phyloP scores from a whole-genome alignment of 2,888 invertebrate genomes.

The Drosophila falleni region DNA sequence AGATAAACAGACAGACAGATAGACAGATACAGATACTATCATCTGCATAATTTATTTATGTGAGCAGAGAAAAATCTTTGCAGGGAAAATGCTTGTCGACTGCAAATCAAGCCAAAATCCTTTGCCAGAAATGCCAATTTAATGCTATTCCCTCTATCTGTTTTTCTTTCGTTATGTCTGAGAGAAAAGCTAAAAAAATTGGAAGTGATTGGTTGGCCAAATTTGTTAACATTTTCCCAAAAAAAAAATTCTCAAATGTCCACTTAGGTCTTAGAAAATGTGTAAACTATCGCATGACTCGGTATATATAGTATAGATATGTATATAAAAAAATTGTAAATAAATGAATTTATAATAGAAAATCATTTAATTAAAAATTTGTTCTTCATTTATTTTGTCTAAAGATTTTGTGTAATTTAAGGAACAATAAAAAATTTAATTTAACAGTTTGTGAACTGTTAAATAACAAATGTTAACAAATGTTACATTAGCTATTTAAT shows the following conservation, averaged over 20 bases:
- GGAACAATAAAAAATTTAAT: too few relatives aligned
- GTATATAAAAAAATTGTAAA: too few relatives aligned
- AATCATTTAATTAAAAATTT: too few relatives aligned
- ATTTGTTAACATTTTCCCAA: neutral
- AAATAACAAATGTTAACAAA: too few relatives aligned
- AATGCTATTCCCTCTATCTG: neutral
- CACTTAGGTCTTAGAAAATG: neutral
- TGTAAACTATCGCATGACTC: neutral
- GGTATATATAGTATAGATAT: too few relatives aligned
- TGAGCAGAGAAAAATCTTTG: slow-evolving; percentile 7
- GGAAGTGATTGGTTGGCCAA: neutral
- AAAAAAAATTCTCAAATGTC: neutral
- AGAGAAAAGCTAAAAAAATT: neutral
- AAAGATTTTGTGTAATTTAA: too few relatives aligned
- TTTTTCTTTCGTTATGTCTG: neutral
- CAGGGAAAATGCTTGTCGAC: slow-evolving; percentile 21
- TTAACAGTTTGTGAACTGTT: too few relatives aligned
- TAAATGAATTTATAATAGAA: too few relatives aligned
- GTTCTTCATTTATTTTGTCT: too few relatives aligned
- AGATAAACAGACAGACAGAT: neutral
- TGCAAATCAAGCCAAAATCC: slow-evolving; percentile 8
- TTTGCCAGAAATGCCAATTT: slow-evolving; percentile 25
- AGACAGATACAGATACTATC: slow-evolving; percentile 20
- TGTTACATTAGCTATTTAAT: neutral
- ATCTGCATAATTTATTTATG: slow-evolving; percentile 50